A percentile compares a stretch with the other conserved stretches of the same genome.
phyloP scores from a whole-genome alignment of 2,113 vertebrate species.

The Apteryx owenii region DNA sequence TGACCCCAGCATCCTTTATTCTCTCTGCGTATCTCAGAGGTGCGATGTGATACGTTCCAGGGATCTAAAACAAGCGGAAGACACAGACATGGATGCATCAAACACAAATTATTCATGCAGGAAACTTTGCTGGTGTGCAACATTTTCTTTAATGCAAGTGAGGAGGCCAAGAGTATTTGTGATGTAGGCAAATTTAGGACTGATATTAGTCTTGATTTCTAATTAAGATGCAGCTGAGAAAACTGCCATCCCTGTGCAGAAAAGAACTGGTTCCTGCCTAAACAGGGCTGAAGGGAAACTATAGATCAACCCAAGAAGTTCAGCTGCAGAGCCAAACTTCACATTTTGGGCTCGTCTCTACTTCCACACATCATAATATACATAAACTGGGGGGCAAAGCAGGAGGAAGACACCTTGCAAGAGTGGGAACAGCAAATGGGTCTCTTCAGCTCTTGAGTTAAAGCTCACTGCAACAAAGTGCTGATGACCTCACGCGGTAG shows the following conservation, averaged over 20 bases:
- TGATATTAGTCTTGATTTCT: neutral
- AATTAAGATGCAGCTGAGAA: neutral
- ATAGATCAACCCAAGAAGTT: neutral
- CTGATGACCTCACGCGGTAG: neutral
- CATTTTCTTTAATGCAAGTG: neutral
- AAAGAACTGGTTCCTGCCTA: neutral
- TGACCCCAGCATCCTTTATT: neutral
- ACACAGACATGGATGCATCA: neutral
- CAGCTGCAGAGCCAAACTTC: neutral
- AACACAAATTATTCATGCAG: neutral
- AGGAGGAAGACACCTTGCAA: neutral
- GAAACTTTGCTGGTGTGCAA: neutral
- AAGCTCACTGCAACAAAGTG: neutral
- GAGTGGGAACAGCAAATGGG: neutral
- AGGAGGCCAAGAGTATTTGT: neutral
- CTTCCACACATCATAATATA: neutral
- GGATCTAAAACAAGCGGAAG: neutral
- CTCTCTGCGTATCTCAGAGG: neutral
- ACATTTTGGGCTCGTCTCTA: neutral
- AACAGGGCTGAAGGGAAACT: neutral
- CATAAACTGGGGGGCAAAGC: neutral
- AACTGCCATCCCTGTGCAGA: neutral
- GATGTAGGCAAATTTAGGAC: neutral
- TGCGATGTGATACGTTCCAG: neutral
- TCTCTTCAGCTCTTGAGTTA: neutral